Evolutionary conservation across 2,888 invertebrate species (phyloP).

Genomic region (Polydrusus cervinus): DNA sequence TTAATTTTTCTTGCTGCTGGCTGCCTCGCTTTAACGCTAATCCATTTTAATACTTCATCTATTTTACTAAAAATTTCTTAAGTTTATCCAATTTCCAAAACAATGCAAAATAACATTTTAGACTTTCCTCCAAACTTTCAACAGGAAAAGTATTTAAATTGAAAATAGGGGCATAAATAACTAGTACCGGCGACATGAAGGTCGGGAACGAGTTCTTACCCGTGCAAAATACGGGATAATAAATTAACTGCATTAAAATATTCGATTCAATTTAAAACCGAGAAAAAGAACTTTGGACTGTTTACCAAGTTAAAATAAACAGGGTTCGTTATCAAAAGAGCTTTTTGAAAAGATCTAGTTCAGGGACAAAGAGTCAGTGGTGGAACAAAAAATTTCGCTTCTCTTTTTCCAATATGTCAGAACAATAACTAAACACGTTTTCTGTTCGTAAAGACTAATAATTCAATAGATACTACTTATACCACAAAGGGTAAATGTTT

Average conservation of each 20-base stretch:
- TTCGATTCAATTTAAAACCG: conserved; percentile 39
- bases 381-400: too few relatives aligned
- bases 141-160: conserved; percentile 10
- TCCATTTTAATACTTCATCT: too few relatives aligned
- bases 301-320: conserved; percentile 35
- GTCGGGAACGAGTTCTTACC: conserved; percentile 29
- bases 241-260: conserved; percentile 47
- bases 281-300: conserved; percentile 24
- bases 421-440: too few relatives aligned
- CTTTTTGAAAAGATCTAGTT: conserved; percentile 39
- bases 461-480: too few relatives aligned
- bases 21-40: too few relatives aligned
- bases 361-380: conserved; percentile 18
- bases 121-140: too few relatives aligned
- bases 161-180: conserved; percentile 41
- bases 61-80: background rate
- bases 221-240: conserved; percentile 35
- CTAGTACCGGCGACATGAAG: conserved; percentile 28
- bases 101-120: background rate
- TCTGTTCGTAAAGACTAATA: too few relatives aligned
- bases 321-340: conserved; percentile 32
- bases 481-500: too few relatives aligned
- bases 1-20: background rate
- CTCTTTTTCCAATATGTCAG: too few relatives aligned
- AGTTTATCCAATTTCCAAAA: conserved; percentile 2